Evolutionary conservation across 2,797 vertebrate species (phyloP), one percentile per base, ranked within the genome.

Genomic region (Hemibagrus guttatus): DNA sequence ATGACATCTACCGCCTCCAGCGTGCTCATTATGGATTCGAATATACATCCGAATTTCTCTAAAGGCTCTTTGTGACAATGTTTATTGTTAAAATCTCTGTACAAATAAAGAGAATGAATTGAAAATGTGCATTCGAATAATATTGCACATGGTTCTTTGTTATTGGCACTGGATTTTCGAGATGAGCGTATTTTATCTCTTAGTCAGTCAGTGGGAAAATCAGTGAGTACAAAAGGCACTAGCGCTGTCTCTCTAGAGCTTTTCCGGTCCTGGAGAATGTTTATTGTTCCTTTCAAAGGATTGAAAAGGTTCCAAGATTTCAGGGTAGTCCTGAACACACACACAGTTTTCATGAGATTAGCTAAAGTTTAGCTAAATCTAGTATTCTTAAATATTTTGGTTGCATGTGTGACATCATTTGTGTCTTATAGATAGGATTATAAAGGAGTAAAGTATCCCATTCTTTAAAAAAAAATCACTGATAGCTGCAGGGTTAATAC

Each of bases 241-340:
- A 84, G 90, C 84, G 84, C 69, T 81, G 84, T 87, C 69, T 86
- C 85, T 84, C 74, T 56, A 63, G 68, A 83, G 88, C 81, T 85
- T 88, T 87, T 81, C 87, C 59, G 66, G 82, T 52, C 71, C 46
- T 81, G 61, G 81, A 80, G 87, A 91, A 91, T 85, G 83, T 86
- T 85, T 82, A 83, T 90, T 91, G 87, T 90, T 83, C 85, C 87
- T 63, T n/a, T 39, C 23, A 42, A 84, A 84, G 84, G 52, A 85
- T 84, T 89, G 81, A 88, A 85, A 85, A 54, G 72, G 84, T 66
- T 86, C 83, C 83, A 90, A 83, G 83, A 79, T 52, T 89, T 74
- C 28, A 75, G 79, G 39, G 56, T 31, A 31, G 54, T 35, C 8
- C 80, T 82, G n/a, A 54, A 66, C 26, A 28, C 35, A 39, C 35